Conservation (phyloP, 2,797 vertebrate genomes). For the Pelobates cultripes region DNA sequence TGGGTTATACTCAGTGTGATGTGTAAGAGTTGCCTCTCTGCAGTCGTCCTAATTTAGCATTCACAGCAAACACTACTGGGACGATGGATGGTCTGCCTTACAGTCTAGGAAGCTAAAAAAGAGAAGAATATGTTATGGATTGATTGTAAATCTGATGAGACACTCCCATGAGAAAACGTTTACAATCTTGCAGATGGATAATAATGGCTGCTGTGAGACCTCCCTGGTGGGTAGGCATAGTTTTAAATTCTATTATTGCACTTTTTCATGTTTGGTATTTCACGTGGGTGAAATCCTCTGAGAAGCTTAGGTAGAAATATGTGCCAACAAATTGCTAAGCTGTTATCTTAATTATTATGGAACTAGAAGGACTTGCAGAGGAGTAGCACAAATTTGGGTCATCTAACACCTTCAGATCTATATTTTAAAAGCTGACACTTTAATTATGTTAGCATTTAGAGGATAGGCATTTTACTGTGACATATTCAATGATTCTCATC, state of each 20-base stretch:
- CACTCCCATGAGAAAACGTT: slow-evolving; percentile 12
- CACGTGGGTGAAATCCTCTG: slow-evolving; percentile 18
- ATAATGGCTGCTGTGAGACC: slow-evolving; percentile 27
- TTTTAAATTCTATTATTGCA: slow-evolving; percentile 3
- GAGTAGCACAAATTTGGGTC: not conserved
- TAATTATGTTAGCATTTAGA: not conserved
- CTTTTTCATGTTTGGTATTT: slow-evolving; percentile 17
- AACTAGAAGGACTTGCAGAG: not conserved
- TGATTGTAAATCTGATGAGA: slow-evolving; percentile 19
- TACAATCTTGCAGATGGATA: slow-evolving; percentile 15
- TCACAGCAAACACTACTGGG: not conserved
- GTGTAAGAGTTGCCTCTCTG: too few species aligned
- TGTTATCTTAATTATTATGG: slow-evolving; percentile 10
- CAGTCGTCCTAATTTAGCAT: not conserved
- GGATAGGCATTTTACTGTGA: too few species aligned
- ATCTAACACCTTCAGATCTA: not conserved
- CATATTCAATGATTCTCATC: too few species aligned
- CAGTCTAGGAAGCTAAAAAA: slow-evolving; percentile 7
- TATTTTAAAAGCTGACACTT: not conserved
- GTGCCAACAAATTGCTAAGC: not conserved
- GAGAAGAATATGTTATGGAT: slow-evolving; percentile 8
- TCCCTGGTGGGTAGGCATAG: slow-evolving; percentile 3
- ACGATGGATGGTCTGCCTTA: slow-evolving; percentile 12
- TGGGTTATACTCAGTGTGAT: too few species aligned
- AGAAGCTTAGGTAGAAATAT: not conserved